Conservation (phyloP, 1,140 invertebrate genomes). For the Camponotus vicinus region DNA sequence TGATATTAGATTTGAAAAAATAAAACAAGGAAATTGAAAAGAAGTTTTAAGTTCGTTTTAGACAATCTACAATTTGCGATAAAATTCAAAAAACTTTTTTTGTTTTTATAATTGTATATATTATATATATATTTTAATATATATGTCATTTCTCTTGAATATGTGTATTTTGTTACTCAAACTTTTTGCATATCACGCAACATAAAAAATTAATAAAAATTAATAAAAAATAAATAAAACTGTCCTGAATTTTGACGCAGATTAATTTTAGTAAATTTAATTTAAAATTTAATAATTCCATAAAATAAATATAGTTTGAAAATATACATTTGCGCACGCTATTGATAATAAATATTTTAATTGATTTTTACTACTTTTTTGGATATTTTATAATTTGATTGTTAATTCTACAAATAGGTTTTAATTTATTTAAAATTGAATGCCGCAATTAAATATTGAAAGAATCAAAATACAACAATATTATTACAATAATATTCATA, state of each 20-base stretch:
- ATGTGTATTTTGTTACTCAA: too few relatives aligned
- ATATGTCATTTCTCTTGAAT: too few relatives aligned
- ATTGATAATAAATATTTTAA: conserved; percentile 3
- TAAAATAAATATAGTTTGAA: background rate
- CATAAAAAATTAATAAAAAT: too few relatives aligned
- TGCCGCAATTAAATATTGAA: background rate
- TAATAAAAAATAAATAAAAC: too few relatives aligned
- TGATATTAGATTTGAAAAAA: conserved; percentile 15
- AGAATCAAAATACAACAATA: background rate
- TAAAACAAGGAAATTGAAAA: background rate
- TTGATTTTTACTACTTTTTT: too few relatives aligned
- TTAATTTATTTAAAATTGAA: background rate
- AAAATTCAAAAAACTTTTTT: too few relatives aligned
- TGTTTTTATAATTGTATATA: too few relatives aligned
- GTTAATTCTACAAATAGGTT: background rate
- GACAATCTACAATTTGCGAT: too few relatives aligned
- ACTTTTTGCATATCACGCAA: too few relatives aligned
- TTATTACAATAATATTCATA: background rate
- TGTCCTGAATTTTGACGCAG: background rate
- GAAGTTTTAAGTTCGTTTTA: background rate
- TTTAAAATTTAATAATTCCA: background rate
- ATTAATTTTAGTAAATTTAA: background rate
- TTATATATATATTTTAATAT: too few relatives aligned
- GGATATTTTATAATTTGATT: background rate
- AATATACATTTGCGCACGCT: background rate